Percentiles rank a stretch among this genome's conserved stretches.
These are phyloP conservation scores for Dasyurus viverrinus DNA, from an alignment of 2,113 vertebrate species.

Conservation along the genomic window DNA sequence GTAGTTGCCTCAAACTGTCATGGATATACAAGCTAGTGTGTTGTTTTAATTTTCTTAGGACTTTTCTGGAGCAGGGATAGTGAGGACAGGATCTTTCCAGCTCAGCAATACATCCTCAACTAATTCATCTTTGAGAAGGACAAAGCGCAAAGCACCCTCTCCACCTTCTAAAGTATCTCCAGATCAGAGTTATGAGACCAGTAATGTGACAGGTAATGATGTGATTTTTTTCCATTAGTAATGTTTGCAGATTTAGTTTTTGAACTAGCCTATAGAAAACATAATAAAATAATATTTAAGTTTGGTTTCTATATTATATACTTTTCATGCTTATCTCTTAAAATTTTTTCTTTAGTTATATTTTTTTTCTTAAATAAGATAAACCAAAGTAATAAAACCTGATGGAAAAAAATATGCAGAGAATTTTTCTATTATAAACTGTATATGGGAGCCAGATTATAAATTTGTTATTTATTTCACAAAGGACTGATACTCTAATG, in stretches of 20 bases:
- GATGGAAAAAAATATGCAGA: not conserved
- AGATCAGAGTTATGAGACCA: conserved; percentile 78
- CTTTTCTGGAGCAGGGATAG: conserved; percentile 67
- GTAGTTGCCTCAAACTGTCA: not conserved
- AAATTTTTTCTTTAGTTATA: conserved; percentile 5
- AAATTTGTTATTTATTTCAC: conserved; percentile 3
- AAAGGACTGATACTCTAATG: not conserved
- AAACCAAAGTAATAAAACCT: conserved; percentile 9
- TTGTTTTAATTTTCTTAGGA: conserved; percentile 66
- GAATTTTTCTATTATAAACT: not conserved
- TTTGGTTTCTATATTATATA: not conserved
- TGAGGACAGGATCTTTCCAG: conserved; percentile 82
- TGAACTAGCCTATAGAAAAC: conserved; percentile 12
- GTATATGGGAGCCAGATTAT: not conserved
- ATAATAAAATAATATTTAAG: not conserved
- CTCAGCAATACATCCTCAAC: conserved; percentile 80
- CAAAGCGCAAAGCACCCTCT: conserved; percentile 94
- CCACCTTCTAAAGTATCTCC: conserved; percentile 83
- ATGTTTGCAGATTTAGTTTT: conserved; percentile 6
- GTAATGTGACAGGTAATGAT: conserved; percentile 78
- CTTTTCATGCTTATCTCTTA: not conserved
- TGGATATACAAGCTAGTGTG: not conserved
- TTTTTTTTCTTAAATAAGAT: conserved; percentile 16
- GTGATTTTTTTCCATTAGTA: conserved; percentile 23
- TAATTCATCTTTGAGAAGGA: conserved; percentile 91